Evolutionary conservation across 2,797 vertebrate genomes (phyloP), one percentile per base, ranked within the genome.

Genomic region (Hoplostethus atlanticus): DNA sequence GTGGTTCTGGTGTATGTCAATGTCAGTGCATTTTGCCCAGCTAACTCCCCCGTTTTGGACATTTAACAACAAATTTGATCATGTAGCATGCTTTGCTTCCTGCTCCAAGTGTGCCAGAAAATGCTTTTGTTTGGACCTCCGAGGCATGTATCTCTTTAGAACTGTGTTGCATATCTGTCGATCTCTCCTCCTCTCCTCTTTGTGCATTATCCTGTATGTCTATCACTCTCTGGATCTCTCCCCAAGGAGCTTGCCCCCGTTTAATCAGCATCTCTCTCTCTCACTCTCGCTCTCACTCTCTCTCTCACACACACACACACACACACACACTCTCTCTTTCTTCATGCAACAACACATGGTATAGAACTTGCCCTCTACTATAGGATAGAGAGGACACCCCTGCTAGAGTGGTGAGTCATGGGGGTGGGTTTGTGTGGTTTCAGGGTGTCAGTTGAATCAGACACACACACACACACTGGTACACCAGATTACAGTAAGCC

Each of bases 401-500:
- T 38, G 36, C 5, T 38, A 6, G 31, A 34, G 31, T 2, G 9
- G 38, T 40, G 44, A 75, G 67, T 74, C 44, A 61, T 38, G 11
- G 1, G 50, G 16, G 51, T 12, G 21, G 21, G 21, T 16, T 66
- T 72, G 70, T 47, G 42, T 57, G 47, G 28, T 73, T 66, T 67
- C 4, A 59, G 44, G 47, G 21, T 21, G 21, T 21, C 21, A 21
- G 21, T 21, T 21, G 21, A 21, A 21, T 21, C 21, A 21, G 21
- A 21, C 21, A 21, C 47, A 38, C 48, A 21, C 47, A 38, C 48
- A 38, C 47, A 54, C 48, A 59, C 51, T 63, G 55, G 64, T 51
- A 53, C 38, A 66, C 7, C 1, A 71, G 76, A 88, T 90, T 85
- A 87, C 21, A 8, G 16, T 86, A 83, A 87, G 91, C 84, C 62